Percentiles rank a stretch among this genome's conserved stretches.
Conservation (phyloP, 2,797 vertebrate species). For the Erethizon dorsatum region DNA sequence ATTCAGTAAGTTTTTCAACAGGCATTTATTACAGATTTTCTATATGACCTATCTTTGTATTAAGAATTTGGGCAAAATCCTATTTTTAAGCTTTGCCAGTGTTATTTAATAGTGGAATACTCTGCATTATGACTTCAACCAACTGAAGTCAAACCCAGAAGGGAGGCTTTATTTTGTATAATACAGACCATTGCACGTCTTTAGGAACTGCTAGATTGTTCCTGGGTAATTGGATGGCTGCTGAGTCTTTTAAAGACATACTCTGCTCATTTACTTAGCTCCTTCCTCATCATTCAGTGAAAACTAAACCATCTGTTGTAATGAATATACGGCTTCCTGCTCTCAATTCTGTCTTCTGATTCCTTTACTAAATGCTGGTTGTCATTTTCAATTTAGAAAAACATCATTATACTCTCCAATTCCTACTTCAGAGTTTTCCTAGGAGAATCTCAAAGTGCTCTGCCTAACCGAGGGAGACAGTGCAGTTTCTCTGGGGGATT, state of each 20-base stretch:
- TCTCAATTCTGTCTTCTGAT: constrained; percentile 76
- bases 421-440: constrained; percentile 72
- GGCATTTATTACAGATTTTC: constrained; percentile 44
- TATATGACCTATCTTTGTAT: constrained; percentile 37
- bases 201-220: constrained; percentile 42
- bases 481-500: neutral
- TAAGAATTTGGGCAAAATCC: constrained; percentile 61
- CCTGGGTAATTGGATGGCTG: constrained; percentile 73
- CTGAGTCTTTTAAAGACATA: constrained; percentile 78
- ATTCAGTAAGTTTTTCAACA: constrained; percentile 20
- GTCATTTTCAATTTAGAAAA: constrained; percentile 85
- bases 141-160: constrained; percentile 60
- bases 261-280: constrained; percentile 68
- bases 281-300: constrained; percentile 79
- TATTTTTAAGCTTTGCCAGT: constrained; percentile 24
- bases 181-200: constrained; percentile 60
- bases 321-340: constrained; percentile 59
- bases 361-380: constrained; percentile 80
- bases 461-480: neutral
- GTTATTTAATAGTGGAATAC: constrained; percentile 55
- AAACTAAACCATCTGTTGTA: constrained; percentile 83
- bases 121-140: constrained; percentile 42
- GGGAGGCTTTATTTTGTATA: constrained; percentile 60
- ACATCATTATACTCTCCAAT: constrained; percentile 79
- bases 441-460: constrained; percentile 72